Evolutionary conservation across 2,797 vertebrate genomes (phyloP), one percentile per base, ranked within the genome.

Genomic region (Premnoplex brunnescens): DNA sequence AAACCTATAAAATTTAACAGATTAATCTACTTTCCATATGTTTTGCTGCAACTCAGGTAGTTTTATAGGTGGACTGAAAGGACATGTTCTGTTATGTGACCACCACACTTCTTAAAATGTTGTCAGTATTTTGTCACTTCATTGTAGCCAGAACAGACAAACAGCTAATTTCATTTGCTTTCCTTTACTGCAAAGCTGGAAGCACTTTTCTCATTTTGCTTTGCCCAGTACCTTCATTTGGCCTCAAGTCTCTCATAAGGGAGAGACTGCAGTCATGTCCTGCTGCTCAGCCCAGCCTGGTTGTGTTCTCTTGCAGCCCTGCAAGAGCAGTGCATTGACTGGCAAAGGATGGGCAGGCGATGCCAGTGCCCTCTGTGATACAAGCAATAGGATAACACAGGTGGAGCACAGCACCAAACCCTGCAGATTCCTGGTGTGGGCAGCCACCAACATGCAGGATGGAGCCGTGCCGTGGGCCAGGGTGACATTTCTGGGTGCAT

Each of bases 381-480:
- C 11, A 34, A 63, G 14, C 5, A 2, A 10, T 0, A 32, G 54
- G 41, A 79, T 66, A 55, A 23, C 49, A 26, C 14, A 46, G 56
- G 32, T 2, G 20, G 37, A 71, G 18, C 64, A 51, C 39, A 60
- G 39, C 49, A 68, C 34, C 37, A 19, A 28, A 48, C 14, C 48
- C 52, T 19, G 41, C 60, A 14, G 62, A 14, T 13, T 36, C 46
- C 39, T 4, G 1, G 4, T 8, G 19, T 5, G 19, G 64, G 30
- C 36, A 75, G 56, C 23, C 27, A 21, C 3, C 2, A 60, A 2
- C 2, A 4, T 14, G 51, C 28, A n/a, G 55, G 60, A 12, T 8
- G 18, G 39, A 44, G 44, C 39, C 7, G 1, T 0, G 0, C 37
- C 9, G 4, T 3, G 4, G 43, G 26, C 23, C 20, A 9, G 34